Evolutionary conservation across 2,797 vertebrate genomes (phyloP).

Genomic region (Rhabdomys pumilio): DNA sequence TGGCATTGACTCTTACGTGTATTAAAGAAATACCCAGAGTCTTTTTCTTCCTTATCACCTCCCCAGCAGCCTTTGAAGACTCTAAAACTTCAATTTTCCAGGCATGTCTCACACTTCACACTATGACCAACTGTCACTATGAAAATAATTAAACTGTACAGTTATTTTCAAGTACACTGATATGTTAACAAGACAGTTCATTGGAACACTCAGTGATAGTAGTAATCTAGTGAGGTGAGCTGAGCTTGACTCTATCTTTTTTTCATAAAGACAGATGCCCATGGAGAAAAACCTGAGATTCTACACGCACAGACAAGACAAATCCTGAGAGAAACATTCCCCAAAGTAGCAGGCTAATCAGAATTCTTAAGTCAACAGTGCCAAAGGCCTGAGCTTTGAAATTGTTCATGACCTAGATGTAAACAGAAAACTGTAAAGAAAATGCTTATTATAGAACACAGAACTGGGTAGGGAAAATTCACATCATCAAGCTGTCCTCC

Average conservation of each 20-base stretch:
- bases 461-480: constrained; percentile 12
- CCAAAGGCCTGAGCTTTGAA: constrained; percentile 11
- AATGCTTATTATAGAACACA: constrained; percentile 46
- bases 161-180: constrained; percentile 20
- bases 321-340: neutral
- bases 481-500: neutral
- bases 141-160: constrained; percentile 45
- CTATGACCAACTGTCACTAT: neutral
- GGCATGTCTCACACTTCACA: neutral
- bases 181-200: constrained; percentile 30
- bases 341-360: constrained; percentile 34
- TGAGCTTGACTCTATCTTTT: constrained; percentile 24
- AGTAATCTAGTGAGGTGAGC: neutral
- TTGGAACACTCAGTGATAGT: neutral
- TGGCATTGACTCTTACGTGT: neutral
- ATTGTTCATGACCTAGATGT: constrained; percentile 48
- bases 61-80: neutral
- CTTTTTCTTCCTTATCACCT: neutral
- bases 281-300: constrained; percentile 35
- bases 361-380: constrained; percentile 38
- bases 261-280: constrained; percentile 3
- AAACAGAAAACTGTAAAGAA: constrained; percentile 40
- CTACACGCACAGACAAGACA: constrained; percentile 28
- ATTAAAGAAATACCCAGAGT: neutral
- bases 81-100: constrained; percentile 24